A percentile compares a stretch with the other conserved stretches of the same genome.
phyloP scores from a whole-genome alignment of 1,140 invertebrate genomes.

The Leptopilina boulardi region DNA sequence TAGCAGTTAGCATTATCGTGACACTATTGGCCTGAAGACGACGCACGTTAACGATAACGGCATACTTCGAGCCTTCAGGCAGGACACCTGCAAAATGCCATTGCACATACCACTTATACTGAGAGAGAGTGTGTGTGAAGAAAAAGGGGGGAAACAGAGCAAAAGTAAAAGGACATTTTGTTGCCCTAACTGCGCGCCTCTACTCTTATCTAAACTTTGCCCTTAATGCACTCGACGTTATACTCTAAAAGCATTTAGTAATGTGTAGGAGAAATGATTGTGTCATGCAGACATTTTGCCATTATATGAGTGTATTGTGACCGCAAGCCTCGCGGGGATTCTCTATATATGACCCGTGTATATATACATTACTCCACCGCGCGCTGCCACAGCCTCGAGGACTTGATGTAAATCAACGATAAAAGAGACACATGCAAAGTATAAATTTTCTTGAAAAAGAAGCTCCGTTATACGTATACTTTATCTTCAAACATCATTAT shows the following conservation, averaged over 20 bases:
- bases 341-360: background rate
- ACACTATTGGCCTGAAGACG: conserved; percentile 39
- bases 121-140: background rate
- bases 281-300: background rate
- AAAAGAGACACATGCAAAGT: background rate
- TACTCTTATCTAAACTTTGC: background rate
- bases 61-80: conserved; percentile 41
- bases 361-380: background rate
- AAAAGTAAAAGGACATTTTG: background rate
- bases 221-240: background rate
- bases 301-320: background rate
- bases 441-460: background rate
- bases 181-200: background rate
- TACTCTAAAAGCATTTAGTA: conserved; percentile 5
- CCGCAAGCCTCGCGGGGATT: background rate
- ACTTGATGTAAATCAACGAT: background rate
- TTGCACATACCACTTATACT: no score
- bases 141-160: background rate
- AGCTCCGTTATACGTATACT: background rate
- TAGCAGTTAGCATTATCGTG: conserved; percentile 54
- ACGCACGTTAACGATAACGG: conserved; percentile 53
- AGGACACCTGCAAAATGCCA: conserved; percentile 12
- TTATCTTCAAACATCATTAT: background rate
- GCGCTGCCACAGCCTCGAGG: no score
- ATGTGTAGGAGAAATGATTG: background rate